Conservation (phyloP, 2,797 vertebrate species). For the Euphonia xanthogaster region DNA sequence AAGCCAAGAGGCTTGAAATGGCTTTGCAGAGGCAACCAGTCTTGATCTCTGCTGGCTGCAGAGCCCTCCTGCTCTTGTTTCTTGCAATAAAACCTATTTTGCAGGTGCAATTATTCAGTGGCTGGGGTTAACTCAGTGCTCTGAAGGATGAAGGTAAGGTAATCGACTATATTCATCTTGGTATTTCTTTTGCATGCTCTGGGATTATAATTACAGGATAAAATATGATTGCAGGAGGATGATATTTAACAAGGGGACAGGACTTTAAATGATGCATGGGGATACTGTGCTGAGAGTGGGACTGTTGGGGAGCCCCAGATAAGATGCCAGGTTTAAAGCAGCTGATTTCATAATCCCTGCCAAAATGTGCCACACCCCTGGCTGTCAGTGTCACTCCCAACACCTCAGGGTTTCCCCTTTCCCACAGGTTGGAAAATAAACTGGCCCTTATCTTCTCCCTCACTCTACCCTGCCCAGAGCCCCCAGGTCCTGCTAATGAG, state of each 20-base stretch:
- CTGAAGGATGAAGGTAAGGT: conserved; percentile 55
- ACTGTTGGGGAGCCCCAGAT: not conserved
- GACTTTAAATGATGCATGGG: not conserved
- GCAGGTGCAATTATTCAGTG: conserved; percentile 25
- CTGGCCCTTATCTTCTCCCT: not conserved
- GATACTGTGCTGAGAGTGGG: rapidly evolving
- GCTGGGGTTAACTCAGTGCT: not conserved
- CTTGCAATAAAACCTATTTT: conserved; percentile 22
- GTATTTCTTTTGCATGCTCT: not conserved
- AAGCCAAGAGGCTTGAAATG: not conserved
- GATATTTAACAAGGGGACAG: not conserved
- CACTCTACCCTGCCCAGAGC: not conserved
- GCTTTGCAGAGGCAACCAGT: not conserved
- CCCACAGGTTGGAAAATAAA: not conserved
- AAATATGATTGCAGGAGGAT: not conserved
- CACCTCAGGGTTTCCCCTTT: not conserved
- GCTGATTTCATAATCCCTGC: not conserved
- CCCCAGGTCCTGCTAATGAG: not conserved
- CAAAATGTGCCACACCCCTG: not conserved
- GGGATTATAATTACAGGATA: conserved; percentile 23
- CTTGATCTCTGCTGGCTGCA: not conserved
- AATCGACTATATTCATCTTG: conserved; percentile 54
- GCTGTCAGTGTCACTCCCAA: not conserved
- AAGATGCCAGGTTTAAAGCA: not conserved
- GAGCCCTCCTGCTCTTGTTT: not conserved